Conservation (phyloP, 2,888 invertebrate species). For the Smittia sp. region DNA sequence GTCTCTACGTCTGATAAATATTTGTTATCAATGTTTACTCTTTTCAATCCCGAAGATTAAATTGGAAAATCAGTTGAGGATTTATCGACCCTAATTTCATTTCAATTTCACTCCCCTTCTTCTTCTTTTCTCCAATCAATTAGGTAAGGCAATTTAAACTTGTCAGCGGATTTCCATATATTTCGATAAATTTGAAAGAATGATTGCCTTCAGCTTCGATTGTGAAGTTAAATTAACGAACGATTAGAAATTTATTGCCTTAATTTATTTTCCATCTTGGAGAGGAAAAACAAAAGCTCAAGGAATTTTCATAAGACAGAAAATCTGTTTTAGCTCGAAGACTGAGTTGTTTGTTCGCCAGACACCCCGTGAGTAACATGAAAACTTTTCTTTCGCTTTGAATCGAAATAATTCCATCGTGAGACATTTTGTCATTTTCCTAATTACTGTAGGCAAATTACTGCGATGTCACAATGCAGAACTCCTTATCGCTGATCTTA, state of each 20-base stretch:
- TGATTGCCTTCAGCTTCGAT: too few relatives aligned
- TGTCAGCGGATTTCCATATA: not conserved
- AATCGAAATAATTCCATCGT: not conserved
- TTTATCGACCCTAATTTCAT: too few relatives aligned
- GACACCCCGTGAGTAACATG: not conserved
- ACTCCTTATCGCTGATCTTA: not conserved
- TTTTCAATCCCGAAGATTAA: too few relatives aligned
- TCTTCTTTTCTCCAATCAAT: not conserved
- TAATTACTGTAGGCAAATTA: not conserved
- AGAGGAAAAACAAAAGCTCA: not conserved
- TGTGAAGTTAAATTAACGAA: not conserved
- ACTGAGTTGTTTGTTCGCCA: not conserved
- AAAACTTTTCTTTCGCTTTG: not conserved
- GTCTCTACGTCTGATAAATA: not conserved
- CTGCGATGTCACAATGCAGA: not conserved
- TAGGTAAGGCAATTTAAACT: not conserved
- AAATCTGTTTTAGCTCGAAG: not conserved
- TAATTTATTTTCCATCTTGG: not conserved
- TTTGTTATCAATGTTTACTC: not conserved
- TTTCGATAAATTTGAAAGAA: too few relatives aligned
- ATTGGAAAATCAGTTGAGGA: too few relatives aligned
- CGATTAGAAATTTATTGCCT: constrained; percentile 8
- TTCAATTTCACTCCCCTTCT: too few relatives aligned
- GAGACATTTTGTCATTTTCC: too few relatives aligned
- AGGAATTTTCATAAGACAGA: not conserved